phyloP scores from a whole-genome alignment of 2,797 vertebrate genomes.

The Hapalemur alaotrensis region DNA sequence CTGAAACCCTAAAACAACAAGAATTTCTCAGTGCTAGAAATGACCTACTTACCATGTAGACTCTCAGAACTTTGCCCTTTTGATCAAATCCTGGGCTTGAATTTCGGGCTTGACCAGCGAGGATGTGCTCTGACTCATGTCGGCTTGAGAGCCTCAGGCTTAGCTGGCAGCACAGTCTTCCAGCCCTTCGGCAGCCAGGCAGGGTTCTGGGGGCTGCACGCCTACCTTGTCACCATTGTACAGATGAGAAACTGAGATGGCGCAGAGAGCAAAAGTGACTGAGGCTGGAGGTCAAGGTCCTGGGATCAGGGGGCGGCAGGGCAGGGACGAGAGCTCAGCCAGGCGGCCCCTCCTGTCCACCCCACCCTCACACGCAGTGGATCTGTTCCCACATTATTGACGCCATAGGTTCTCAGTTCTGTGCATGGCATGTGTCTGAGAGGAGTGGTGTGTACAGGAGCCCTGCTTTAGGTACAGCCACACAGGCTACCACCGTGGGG shows the following conservation, averaged over 20 bases:
- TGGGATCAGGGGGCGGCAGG: background rate
- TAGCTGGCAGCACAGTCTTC: rapidly evolving
- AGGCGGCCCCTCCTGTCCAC: too few species aligned
- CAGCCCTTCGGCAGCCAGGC: background rate
- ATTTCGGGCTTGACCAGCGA: background rate
- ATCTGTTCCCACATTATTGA: background rate
- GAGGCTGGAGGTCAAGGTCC: background rate
- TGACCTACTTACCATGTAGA: background rate
- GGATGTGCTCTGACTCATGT: background rate
- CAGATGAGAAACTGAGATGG: background rate
- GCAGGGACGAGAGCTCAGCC: background rate
- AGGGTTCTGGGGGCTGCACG: background rate
- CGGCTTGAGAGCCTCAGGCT: background rate
- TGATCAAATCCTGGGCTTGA: background rate
- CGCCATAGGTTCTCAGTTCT: background rate
- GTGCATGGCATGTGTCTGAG: background rate
- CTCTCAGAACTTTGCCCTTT: background rate
- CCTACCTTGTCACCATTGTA: background rate
- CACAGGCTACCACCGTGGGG: background rate
- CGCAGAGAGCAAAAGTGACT: background rate
- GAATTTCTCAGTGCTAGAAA: background rate
- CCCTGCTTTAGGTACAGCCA: background rate
- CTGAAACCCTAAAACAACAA: background rate
- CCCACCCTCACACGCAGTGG: background rate
- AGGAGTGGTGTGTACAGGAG: too few species aligned